phyloP scores from a whole-genome alignment of 2,797 vertebrate genomes.

The Xiphorhynchus erythropygius region DNA sequence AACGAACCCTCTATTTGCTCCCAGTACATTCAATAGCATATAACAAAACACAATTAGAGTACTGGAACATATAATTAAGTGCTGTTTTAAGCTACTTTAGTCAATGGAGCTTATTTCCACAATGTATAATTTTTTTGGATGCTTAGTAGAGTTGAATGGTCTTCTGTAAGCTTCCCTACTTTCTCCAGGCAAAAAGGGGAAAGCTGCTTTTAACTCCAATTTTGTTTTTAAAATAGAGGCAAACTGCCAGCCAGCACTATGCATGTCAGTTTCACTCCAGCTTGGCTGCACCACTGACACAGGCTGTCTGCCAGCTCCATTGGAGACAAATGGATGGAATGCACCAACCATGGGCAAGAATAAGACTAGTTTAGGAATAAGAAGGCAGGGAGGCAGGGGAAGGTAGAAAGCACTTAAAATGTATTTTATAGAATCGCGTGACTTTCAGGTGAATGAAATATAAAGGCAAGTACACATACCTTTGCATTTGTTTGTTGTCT shows the following conservation, averaged over 20 bases:
- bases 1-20: conserved; percentile 67
- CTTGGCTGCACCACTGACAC: conserved; percentile 41
- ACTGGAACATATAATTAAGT: conserved; percentile 78
- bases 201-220: conserved; percentile 68
- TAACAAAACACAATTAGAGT: conserved; percentile 73
- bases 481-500: conserved; percentile 99
- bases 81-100: conserved; percentile 78
- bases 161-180: conserved; percentile 63
- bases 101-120: conserved; percentile 78
- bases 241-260: conserved; percentile 59
- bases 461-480: conserved; percentile 83
- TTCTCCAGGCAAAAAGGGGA: conserved; percentile 65
- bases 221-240: conserved; percentile 66
- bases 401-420: neutral
- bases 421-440: neutral
- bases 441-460: neutral
- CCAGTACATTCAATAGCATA: conserved; percentile 72
- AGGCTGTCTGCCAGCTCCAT: conserved; percentile 49
- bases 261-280: conserved; percentile 44
- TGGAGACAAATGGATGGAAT: neutral
- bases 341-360: conserved; percentile 4
- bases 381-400: neutral
- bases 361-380: neutral
- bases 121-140: conserved; percentile 78
- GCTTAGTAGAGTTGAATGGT: conserved; percentile 63